phyloP scores from a whole-genome alignment of 2,113 vertebrate genomes.

The Antechinus stuartii region DNA sequence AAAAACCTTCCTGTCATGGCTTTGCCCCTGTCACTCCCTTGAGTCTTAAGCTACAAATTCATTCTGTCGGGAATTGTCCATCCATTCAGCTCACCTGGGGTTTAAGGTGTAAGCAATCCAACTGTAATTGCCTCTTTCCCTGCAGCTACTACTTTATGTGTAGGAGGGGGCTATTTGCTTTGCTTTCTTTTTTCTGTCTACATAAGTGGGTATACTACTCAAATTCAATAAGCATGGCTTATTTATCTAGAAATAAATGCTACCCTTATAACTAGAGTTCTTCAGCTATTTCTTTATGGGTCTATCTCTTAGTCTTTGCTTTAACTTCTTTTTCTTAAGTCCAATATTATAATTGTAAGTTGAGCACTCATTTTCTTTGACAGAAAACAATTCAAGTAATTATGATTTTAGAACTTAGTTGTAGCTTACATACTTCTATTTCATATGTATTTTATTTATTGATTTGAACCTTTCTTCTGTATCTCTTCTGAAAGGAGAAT shows the following conservation, averaged over 20 bases:
- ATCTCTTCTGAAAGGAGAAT: background rate
- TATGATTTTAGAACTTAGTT: constrained; percentile 4
- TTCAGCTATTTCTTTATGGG: constrained; percentile 53
- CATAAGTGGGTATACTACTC: constrained; percentile 70
- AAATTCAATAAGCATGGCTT: constrained; percentile 68
- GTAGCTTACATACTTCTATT: background rate
- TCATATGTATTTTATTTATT: constrained; percentile 1
- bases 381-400: constrained; percentile 25
- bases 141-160: constrained; percentile 76
- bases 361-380: constrained; percentile 25
- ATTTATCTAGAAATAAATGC: constrained; percentile 79
- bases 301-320: constrained; percentile 21
- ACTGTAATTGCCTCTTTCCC: constrained; percentile 77
- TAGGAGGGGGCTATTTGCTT: constrained; percentile 66
- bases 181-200: constrained; percentile 68
- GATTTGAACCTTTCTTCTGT: background rate
- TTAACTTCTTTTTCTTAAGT: constrained; percentile 47
- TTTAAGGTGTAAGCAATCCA: constrained; percentile 79
- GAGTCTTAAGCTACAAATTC: constrained; percentile 63
- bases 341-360: constrained; percentile 48
- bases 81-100: constrained; percentile 77
- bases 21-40: constrained; percentile 41
- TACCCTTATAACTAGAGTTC: constrained; percentile 49
- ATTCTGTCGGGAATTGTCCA: constrained; percentile 65
- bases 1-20: constrained; percentile 47